These are phyloP conservation scores for Brevimyrus niger DNA, from an alignment of 2,113 vertebrate species.

Conservation along the genomic window DNA sequence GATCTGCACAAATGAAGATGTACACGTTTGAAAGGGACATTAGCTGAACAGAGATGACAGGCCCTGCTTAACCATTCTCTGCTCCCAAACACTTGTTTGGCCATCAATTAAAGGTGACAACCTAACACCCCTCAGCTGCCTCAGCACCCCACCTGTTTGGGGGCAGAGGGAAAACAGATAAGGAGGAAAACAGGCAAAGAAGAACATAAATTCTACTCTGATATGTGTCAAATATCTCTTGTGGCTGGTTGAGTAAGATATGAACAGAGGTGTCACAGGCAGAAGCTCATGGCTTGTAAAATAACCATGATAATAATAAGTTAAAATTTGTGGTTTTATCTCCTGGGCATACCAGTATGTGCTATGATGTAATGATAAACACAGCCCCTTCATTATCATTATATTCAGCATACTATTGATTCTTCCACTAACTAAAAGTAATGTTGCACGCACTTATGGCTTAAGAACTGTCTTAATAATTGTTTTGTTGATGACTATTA, in stretches of 20 bases:
- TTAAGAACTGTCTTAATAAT: constrained; percentile 20
- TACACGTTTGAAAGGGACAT: not conserved
- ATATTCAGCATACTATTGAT: constrained; percentile 2
- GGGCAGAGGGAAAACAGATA: not conserved
- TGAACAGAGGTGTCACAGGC: not conserved
- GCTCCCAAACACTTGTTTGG: constrained; percentile 29
- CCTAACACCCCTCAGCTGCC: constrained; percentile 38
- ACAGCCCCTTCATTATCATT: not conserved
- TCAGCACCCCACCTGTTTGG: constrained; percentile 27
- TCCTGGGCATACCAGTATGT: not conserved
- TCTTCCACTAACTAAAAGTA: constrained; percentile 30
- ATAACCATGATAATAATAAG: not conserved
- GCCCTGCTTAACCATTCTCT: constrained; percentile 27
- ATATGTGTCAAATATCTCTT: not conserved
- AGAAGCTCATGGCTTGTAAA: not conserved
- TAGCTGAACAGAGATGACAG: not conserved
- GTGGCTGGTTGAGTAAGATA: not conserved
- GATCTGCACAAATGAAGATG: not conserved
- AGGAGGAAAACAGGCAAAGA: not conserved
- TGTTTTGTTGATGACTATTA: constrained; percentile 28
- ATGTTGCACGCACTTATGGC: constrained; percentile 15
- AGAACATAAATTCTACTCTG: not conserved
- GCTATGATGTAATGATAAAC: not conserved
- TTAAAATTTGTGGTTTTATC: not conserved
- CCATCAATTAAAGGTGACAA: constrained; percentile 31